Evolutionary conservation across 2,797 vertebrate genomes (phyloP).

Genomic region (Acanthornis magna): DNA sequence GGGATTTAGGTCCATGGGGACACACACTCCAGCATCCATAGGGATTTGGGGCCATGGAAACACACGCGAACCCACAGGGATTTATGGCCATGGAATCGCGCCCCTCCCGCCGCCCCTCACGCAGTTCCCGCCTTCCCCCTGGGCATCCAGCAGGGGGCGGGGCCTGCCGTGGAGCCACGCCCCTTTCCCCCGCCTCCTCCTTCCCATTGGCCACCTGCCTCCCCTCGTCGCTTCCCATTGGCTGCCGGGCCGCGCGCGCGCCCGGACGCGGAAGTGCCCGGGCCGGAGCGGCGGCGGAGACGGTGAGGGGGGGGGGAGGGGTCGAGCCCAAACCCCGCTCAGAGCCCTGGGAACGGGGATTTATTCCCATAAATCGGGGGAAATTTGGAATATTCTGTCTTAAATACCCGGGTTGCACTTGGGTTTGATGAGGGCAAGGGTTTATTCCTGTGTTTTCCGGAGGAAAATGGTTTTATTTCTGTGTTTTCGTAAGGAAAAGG

Average conservation of each 20-base stretch:
- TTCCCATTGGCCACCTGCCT: fast-evolving
- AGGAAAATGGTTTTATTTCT: background rate
- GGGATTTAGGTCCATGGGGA: too few relatives aligned
- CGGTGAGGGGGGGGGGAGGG: background rate
- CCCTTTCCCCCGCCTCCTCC: fast-evolving
- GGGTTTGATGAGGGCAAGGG: background rate
- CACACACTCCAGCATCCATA: fast-evolving
- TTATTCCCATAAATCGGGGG: background rate
- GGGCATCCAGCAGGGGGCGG: fast-evolving
- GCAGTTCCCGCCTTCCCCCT: background rate
- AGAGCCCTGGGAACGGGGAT: background rate
- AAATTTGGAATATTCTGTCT: background rate
- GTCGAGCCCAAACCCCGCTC: background rate
- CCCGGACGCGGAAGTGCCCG: background rate
- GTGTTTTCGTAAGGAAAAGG: background rate
- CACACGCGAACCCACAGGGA: background rate
- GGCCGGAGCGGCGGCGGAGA: background rate
- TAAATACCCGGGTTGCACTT: fast-evolving
- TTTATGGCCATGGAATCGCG: too few relatives aligned
- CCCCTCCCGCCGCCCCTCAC: too few relatives aligned
- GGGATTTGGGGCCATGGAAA: too few relatives aligned
- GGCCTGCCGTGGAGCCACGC: fast-evolving
- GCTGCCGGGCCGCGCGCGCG: background rate
- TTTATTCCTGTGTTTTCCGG: background rate
- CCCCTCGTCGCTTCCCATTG: fast-evolving